Percentiles rank a stretch among this genome's conserved stretches.
Evolutionary conservation across 2,797 vertebrate species (phyloP).

Genomic region (Argentina silus): DNA sequence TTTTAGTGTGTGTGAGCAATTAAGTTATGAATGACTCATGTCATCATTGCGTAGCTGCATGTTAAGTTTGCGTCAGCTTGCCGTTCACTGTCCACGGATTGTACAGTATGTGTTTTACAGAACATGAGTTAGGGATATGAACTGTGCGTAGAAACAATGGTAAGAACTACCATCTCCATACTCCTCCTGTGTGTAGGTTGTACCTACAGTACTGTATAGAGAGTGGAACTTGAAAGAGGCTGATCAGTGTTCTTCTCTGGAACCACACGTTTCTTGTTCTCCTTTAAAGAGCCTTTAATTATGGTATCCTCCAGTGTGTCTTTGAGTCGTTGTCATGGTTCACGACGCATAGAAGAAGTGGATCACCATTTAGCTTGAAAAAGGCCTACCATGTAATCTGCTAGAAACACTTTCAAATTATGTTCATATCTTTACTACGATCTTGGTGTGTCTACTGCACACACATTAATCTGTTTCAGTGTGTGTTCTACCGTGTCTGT

Average conservation of each 20-base stretch:
- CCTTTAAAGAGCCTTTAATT: not conserved
- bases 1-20: conserved; percentile 16
- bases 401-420: not conserved
- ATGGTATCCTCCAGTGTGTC: not conserved
- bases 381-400: not conserved
- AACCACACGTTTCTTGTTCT: not conserved
- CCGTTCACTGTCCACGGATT: too few relatives aligned
- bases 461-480: too few relatives aligned
- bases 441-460: not conserved
- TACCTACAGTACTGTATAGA: too few relatives aligned
- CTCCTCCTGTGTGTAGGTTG: too few relatives aligned
- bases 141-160: too few relatives aligned
- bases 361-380: not conserved
- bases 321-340: not conserved
- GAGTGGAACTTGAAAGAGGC: too few relatives aligned
- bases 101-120: too few relatives aligned
- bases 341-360: not conserved
- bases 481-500: too few relatives aligned
- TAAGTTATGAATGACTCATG: conserved; percentile 33
- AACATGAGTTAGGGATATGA: too few relatives aligned
- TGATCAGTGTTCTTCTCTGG: too few relatives aligned
- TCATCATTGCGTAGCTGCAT: conserved; percentile 40
- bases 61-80: conserved; percentile 37
- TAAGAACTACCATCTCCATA: too few relatives aligned
- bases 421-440: not conserved